A percentile compares a stretch with the other conserved stretches of the same genome.
Evolutionary conservation across 2,888 invertebrate species (phyloP).

Genomic region (Cancer borealis): DNA sequence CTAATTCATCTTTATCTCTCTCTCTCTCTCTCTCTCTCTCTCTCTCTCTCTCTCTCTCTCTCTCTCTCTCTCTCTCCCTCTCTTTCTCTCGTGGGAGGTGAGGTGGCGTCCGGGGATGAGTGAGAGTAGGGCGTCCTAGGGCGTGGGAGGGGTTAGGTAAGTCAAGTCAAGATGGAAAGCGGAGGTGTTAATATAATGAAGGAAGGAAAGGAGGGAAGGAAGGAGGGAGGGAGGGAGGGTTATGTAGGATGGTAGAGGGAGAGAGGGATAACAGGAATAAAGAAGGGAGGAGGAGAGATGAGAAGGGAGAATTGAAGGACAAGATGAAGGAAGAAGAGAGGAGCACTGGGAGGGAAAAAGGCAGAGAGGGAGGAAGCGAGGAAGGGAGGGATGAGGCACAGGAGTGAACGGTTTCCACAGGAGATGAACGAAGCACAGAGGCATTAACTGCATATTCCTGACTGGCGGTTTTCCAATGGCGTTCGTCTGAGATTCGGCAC

Average conservation of each 20-base stretch:
- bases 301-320: not conserved
- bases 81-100: not conserved
- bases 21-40: slow-evolving; percentile 32
- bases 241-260: not conserved
- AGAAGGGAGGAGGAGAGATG: not conserved
- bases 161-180: not conserved
- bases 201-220: not conserved
- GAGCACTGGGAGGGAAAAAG: not conserved
- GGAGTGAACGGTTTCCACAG: not conserved
- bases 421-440: not conserved
- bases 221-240: not conserved
- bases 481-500: not conserved
- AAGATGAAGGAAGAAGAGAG: not conserved
- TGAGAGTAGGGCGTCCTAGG: not conserved
- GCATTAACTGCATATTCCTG: slow-evolving; percentile 16
- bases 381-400: not conserved
- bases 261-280: not conserved
- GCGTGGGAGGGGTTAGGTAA: not conserved
- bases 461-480: not conserved
- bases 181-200: not conserved
- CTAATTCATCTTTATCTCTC: not conserved
- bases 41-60: slow-evolving; percentile 18
- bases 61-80: not conserved
- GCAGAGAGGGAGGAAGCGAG: not conserved
- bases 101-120: not conserved